phyloP scores from a whole-genome alignment of 2,797 vertebrate genomes.

The Fratercula arctica region DNA sequence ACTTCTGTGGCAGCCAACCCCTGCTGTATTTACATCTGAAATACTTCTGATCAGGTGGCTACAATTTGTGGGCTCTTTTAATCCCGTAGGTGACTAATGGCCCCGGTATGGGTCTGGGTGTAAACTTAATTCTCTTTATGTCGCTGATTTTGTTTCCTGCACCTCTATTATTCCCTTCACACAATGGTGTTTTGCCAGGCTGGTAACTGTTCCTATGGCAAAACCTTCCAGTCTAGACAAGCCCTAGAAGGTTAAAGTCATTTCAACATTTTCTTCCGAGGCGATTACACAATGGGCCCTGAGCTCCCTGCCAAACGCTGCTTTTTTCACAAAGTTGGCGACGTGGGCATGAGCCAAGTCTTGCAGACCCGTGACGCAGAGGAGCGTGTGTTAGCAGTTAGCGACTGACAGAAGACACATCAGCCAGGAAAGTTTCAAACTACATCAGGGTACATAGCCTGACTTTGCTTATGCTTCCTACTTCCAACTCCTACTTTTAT shows the following conservation, averaged over 20 bases:
- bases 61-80: background rate
- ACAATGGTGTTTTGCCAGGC: background rate
- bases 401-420: background rate
- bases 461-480: slow-evolving; percentile 50
- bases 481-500: slow-evolving; percentile 73
- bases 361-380: background rate
- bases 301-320: background rate
- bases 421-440: slow-evolving; percentile 22
- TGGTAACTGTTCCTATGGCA: background rate
- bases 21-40: background rate
- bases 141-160: background rate
- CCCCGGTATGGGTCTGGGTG: background rate
- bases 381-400: background rate
- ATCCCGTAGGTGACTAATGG: background rate
- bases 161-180: background rate
- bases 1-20: background rate
- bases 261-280: background rate
- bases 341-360: background rate
- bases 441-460: background rate
- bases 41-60: background rate
- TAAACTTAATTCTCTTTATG: background rate
- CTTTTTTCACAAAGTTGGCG: background rate
- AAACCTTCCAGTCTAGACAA: slow-evolving; percentile 42
- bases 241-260: background rate
- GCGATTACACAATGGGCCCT: background rate